Percentiles rank a stretch among this genome's conserved stretches.
Evolutionary conservation across 2,797 vertebrate genomes (phyloP).

Genomic region (Sparus aurata): DNA sequence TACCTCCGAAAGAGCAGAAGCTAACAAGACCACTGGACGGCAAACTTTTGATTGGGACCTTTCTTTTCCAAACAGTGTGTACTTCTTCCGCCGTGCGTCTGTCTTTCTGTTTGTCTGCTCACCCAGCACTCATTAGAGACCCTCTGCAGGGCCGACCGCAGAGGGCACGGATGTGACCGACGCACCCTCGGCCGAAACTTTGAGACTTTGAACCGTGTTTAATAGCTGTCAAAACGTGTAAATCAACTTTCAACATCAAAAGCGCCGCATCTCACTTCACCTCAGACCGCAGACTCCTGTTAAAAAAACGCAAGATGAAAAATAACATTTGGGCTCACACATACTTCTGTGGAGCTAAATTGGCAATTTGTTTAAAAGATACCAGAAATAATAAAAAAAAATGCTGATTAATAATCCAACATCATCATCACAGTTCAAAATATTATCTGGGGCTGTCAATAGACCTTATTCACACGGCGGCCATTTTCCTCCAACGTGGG

Average conservation of each 20-base stretch:
- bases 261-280: constrained; percentile 13
- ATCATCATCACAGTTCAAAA: too few species aligned
- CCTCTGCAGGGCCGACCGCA: constrained; percentile 26
- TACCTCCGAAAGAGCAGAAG: constrained; percentile 22
- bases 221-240: constrained; percentile 68
- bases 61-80: constrained; percentile 4
- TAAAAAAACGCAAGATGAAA: not conserved
- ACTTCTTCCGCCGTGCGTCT: not conserved
- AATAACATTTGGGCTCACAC: not conserved
- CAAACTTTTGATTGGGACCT: constrained; percentile 38
- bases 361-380: not conserved
- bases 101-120: constrained; percentile 18
- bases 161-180: constrained; percentile 28
- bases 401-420: too few species aligned
- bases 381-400: too few species aligned
- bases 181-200: constrained; percentile 48
- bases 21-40: not conserved
- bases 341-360: not conserved
- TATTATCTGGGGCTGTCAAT: too few species aligned
- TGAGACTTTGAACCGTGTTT: constrained; percentile 66
- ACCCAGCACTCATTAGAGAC: constrained; percentile 56
- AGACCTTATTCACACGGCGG: too few species aligned
- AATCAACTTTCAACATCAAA: constrained; percentile 60
- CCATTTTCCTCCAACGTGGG: too few species aligned
- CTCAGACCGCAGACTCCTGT: not conserved